Base-by-base conservation (phyloP, 2,113 vertebrate species). In the Amphiprion ocellaris region DNA sequence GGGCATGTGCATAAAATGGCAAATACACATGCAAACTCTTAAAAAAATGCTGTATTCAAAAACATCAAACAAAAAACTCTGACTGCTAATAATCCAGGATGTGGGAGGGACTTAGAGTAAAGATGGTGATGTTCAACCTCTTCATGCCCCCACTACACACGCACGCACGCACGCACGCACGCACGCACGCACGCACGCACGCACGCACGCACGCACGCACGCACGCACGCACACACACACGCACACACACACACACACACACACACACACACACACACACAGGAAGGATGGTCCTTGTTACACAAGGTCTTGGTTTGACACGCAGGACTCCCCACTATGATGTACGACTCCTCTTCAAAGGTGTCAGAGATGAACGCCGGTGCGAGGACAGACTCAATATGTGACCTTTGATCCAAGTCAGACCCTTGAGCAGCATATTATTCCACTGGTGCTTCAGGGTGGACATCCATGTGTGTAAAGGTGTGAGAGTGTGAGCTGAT, bases 361-460 rank as follows among this genome's bases (percentile, higher is more conserved):
- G 79, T 91, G 92, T 90, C 83, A 77, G 81, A 91, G 87, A 92
- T 63, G 74, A 74, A 87, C 28, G 39, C 17, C 50, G 23, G 82
- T n/a, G 55, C 26, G 68, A 87, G 90, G 92, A 93, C 92, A 89
- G 84, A 70, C 85, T 88, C 91, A 92, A 89, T 92, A 92, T 94
- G 92, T 94, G 93, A 93, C 91, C 93, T 90, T 70, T 81, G 85
- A 81, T 44, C 85, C 63, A 1, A 28, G 74, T 54, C 76, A 52
- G 88, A 92, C 85, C 71, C 78, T 75, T 84, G 85, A 92, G 86
- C 77, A 49, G 41, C 81, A 65, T 26, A 76, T 72, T 64, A 81
- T 67, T 81, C 70, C 77, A 70, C 76, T 59, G 78, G 54, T 70
- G 79, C 69, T 61, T 46, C 61, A 52, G 50, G 56, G 81, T 19